phyloP scores from a whole-genome alignment of 35 echinoderm and acorn worm species.

The Hemicentrotus pulcherrimus region DNA sequence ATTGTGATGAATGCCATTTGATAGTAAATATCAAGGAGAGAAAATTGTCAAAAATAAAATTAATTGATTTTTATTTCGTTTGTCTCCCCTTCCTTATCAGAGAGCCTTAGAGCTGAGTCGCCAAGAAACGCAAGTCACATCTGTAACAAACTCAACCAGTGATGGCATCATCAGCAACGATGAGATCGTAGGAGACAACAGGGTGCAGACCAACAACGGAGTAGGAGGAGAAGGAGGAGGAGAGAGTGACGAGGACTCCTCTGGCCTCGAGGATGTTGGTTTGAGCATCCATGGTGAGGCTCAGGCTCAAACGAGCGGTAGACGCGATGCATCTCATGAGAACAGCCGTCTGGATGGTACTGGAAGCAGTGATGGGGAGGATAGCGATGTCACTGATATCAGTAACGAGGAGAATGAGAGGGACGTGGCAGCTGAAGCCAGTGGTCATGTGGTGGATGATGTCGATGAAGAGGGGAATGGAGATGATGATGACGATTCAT shows the following conservation, averaged over 20 bases:
- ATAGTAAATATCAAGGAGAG: no score
- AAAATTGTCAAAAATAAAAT: no score
- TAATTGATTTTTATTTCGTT: background rate
- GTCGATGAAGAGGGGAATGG: background rate
- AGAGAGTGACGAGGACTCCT: background rate
- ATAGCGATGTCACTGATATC: background rate
- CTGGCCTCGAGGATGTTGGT: background rate
- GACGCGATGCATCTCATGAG: background rate
- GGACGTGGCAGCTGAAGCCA: background rate
- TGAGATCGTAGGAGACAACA: background rate
- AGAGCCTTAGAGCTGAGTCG: slow-evolving; percentile 9
- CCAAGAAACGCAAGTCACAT: background rate
- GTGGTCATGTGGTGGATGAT: background rate
- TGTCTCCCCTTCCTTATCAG: background rate
- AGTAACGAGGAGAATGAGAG: slow-evolving; percentile 6
- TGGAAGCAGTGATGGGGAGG: background rate
- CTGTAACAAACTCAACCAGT: background rate
- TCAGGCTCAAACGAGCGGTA: background rate
- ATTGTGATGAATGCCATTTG: no score
- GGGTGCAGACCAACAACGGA: background rate
- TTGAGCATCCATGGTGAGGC: background rate
- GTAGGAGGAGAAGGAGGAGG: background rate
- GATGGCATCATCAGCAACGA: background rate
- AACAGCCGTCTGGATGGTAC: background rate
- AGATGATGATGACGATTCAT: background rate